Percentiles rank a stretch among this genome's conserved stretches.
phyloP scores from a whole-genome alignment of 2,888 invertebrate species.

The Acrobeloides nanus region DNA sequence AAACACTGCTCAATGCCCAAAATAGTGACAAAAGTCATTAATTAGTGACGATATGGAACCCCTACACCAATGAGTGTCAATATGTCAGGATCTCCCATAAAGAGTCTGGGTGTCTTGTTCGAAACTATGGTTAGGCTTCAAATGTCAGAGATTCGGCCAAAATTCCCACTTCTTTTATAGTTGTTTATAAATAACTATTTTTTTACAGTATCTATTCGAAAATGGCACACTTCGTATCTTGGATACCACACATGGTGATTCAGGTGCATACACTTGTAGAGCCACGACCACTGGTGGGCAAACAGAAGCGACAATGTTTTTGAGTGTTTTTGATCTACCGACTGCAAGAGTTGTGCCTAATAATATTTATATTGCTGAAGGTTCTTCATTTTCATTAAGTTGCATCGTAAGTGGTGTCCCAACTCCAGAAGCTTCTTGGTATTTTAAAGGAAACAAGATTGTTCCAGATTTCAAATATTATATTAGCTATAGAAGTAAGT shows the following conservation, averaged over 20 bases:
- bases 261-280: slow-evolving; percentile 58
- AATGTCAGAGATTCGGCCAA: too few species aligned
- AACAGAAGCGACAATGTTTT: slow-evolving; percentile 50
- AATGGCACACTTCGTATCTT: slow-evolving; percentile 57
- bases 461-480: slow-evolving; percentile 29
- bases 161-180: background rate
- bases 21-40: too few species aligned
- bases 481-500: slow-evolving; percentile 36
- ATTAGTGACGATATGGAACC: too few species aligned
- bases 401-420: slow-evolving; percentile 53
- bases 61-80: too few species aligned
- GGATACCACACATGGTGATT: slow-evolving; percentile 54
- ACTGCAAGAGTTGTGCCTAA: slow-evolving; percentile 45
- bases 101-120: too few species aligned
- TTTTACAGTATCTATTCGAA: slow-evolving; percentile 23
- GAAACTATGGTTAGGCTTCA: too few species aligned
- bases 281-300: slow-evolving; percentile 59
- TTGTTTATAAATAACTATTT: background rate
- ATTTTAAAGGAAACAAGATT: slow-evolving; percentile 28
- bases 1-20: too few species aligned
- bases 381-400: slow-evolving; percentile 45
- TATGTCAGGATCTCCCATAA: too few species aligned
- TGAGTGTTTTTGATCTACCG: slow-evolving; percentile 52
- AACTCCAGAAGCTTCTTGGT: slow-evolving; percentile 37
- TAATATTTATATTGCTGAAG: slow-evolving; percentile 38